Base-by-base conservation (phyloP, 2,888 invertebrate species). In the Ametastegia equiseti region DNA sequence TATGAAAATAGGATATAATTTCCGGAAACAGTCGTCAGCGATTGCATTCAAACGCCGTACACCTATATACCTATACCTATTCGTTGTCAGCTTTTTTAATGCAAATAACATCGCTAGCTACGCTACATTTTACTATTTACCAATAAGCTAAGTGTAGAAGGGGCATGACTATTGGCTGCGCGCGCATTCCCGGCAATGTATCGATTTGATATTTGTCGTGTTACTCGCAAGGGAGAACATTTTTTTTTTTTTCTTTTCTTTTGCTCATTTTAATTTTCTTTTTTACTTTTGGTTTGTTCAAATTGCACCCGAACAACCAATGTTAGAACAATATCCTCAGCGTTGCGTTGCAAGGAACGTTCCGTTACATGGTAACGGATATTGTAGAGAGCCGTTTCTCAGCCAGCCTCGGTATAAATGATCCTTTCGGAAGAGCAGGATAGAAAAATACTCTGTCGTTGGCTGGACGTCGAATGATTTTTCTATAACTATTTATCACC, bases 141-240 rank as follows among this genome's bases (percentile, higher is more conserved):
- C 83, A 83, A 87, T 86, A 84, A 83, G 83, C 82, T 87, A 83
- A 84, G 81, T 82, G 80, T 71, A 79, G 54, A 45, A 45, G 78
- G 57, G 78, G 80, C 63, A 83, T 81, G 77, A 81, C 80, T 83
- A 86, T 87, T 80, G 77, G 83, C 39, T 87, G 87, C 87, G 87
- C 87, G 87, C 87, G 87, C 87, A 86, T 81, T 33, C 50, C 30
- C 33, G 77, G 63, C 84, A 83, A 82, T 86, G 84, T 87, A 87
- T 87, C 87, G 87, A 87, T 87, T 87, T 85, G 87, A 87, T 87
- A 87, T 87, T 87, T 87, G 86, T 86, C 86, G 86, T 84, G 85
- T 87, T 87, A 83, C 86, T 83, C 82, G 81, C 80, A 83, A 45
- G 80, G 45, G 45, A 69, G 79, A 75, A 80, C 47, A 50, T 82